Evolutionary conservation across 30 jellyfish, hydroid and myxozoan genomes (phyloP).

Genomic region (Pseudorhiza aurosa): DNA sequence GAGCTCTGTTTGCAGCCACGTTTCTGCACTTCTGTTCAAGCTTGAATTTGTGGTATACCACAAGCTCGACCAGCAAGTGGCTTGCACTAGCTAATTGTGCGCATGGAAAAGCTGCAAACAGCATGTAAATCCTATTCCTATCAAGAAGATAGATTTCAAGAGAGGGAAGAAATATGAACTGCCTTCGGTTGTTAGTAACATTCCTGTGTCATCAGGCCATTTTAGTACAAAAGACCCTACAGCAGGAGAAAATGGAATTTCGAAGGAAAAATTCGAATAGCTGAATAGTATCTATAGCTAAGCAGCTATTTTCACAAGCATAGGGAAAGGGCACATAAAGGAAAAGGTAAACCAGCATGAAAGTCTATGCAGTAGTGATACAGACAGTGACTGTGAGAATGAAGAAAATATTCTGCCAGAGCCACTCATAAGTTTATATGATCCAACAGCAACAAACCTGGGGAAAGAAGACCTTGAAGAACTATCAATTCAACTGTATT

Average conservation of each 20-base stretch:
- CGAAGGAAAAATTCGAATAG: background rate
- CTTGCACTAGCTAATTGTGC: constrained; percentile 24
- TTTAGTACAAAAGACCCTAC: background rate
- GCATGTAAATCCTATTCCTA: constrained; percentile 33
- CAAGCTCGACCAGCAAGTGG: background rate
- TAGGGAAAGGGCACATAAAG: background rate
- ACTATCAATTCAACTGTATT: background rate
- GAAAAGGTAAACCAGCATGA: constrained; percentile 1
- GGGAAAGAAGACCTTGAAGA: background rate
- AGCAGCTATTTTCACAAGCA: too few relatives aligned
- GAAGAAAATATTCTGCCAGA: constrained; percentile 24
- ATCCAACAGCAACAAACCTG: constrained; percentile 26
- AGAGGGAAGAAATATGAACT: constrained; percentile 13
- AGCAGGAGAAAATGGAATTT: background rate
- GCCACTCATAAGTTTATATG: constrained; percentile 23
- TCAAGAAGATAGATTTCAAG: constrained; percentile 2
- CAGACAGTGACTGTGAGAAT: constrained; percentile 25
- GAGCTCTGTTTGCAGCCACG: constrained; percentile 67
- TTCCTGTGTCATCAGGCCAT: background rate
- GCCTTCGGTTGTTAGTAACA: background rate
- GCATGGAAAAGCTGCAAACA: constrained; percentile 20
- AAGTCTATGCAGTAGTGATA: constrained; percentile 27
- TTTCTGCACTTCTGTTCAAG: constrained; percentile 51
- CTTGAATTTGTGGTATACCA: constrained; percentile 34
- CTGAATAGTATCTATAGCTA: background rate